These are phyloP conservation scores for Triplophysa bombifrons DNA, from an alignment of 2,797 vertebrate genomes.

Conservation along the genomic window DNA sequence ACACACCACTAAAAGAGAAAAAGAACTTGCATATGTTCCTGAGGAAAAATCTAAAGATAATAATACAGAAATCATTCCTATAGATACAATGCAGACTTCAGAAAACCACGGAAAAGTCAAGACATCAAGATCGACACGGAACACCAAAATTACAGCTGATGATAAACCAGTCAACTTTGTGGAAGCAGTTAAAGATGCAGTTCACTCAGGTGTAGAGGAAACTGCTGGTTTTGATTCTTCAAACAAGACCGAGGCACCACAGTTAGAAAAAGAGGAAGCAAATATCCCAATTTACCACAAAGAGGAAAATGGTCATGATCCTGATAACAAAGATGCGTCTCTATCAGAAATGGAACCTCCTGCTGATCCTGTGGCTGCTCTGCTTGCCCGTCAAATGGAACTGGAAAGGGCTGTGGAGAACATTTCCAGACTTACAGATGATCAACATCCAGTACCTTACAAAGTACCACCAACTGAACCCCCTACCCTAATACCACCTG, in stretches of 20 bases:
- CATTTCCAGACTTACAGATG: constrained; percentile 90
- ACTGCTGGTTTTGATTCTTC: constrained; percentile 68
- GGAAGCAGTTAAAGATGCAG: constrained; percentile 80
- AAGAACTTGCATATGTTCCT: constrained; percentile 70
- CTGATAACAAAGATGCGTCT: constrained; percentile 78
- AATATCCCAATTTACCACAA: constrained; percentile 65
- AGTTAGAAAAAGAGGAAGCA: constrained; percentile 74
- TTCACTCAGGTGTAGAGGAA: constrained; percentile 77
- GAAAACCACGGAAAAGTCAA: constrained; percentile 75
- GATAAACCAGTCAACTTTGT: constrained; percentile 83
- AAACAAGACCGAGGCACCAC: constrained; percentile 75
- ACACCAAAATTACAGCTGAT: constrained; percentile 78
- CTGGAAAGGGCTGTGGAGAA: constrained; percentile 96
- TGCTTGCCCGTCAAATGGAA: constrained; percentile 90
- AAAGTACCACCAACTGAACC: constrained; percentile 80
- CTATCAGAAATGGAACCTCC: constrained; percentile 75
- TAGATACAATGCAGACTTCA: constrained; percentile 71
- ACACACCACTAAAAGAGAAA: constrained; percentile 64
- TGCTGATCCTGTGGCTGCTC: constrained; percentile 80
- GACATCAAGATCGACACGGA: constrained; percentile 81
- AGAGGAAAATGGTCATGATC: constrained; percentile 67
- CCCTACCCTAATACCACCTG: constrained; percentile 71
- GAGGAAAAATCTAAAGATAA: constrained; percentile 68
- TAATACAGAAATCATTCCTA: constrained; percentile 67
- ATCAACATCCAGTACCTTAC: constrained; percentile 76